Conservation (phyloP, 2,113 vertebrate genomes). For the Misgurnus anguillicaudatus region DNA sequence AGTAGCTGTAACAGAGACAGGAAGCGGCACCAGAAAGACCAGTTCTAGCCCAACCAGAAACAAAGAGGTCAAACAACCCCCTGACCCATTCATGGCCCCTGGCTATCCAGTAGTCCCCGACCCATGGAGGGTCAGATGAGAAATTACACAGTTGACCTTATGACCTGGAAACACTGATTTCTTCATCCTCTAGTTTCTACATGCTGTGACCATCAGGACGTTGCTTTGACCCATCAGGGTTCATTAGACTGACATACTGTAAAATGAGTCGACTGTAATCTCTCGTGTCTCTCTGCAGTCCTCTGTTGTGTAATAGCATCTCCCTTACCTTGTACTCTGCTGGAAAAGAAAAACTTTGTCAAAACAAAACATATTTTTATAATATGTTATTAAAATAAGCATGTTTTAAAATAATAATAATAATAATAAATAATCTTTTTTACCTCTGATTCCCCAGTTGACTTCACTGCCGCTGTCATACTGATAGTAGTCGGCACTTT, state of each 20-base stretch:
- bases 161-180: constrained; percentile 37
- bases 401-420: background rate
- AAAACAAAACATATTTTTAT: background rate
- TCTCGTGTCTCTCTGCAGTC: background rate
- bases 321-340: constrained; percentile 93
- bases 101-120: background rate
- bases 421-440: constrained; percentile 28
- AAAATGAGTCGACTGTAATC: constrained; percentile 10
- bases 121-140: background rate
- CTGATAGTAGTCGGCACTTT: constrained; percentile 91
- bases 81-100: background rate
- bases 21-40: constrained; percentile 11
- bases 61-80: constrained; percentile 19
- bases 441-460: constrained; percentile 96
- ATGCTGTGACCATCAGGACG: constrained; percentile 21
- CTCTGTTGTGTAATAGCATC: background rate
- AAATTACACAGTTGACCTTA: constrained; percentile 21
- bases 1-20: constrained; percentile 32
- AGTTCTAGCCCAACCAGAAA: constrained; percentile 14
- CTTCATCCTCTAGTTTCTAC: constrained; percentile 2
- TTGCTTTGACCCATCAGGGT: constrained; percentile 17
- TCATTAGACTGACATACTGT: constrained; percentile 1
- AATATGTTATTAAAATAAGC: background rate
- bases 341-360: constrained; percentile 56
- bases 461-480: constrained; percentile 90